These are phyloP conservation scores for Darwinula stevensoni DNA, from an alignment of 2,888 invertebrate genomes.

Conservation along the genomic window DNA sequence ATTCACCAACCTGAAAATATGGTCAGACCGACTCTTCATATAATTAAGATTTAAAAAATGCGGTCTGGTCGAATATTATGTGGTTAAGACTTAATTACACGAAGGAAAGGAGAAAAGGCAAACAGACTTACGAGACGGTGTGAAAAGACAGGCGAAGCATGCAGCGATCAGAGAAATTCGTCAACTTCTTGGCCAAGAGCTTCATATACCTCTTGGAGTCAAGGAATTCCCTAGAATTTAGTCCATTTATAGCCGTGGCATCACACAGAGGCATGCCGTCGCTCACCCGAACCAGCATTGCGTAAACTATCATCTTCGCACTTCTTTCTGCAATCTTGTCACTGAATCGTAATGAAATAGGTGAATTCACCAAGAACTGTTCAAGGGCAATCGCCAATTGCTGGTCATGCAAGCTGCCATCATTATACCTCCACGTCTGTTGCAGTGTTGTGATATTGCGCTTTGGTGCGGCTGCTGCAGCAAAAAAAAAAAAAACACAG, in stretches of 20 bases:
- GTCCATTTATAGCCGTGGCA: conserved; percentile 14
- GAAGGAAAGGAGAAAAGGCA: too few relatives aligned
- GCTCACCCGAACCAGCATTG: conserved; percentile 12
- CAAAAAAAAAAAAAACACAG: too few relatives aligned
- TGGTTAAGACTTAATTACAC: too few relatives aligned
- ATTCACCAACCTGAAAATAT: conserved; percentile 15
- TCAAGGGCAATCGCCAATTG: too few relatives aligned
- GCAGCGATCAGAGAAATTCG: conserved; percentile 16
- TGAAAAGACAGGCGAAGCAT: conserved; percentile 14
- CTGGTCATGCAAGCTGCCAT: too few relatives aligned
- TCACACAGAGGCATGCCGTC: conserved; percentile 16
- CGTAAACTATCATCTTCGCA: conserved; percentile 8
- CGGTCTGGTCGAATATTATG: too few relatives aligned
- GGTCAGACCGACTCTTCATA: too few relatives aligned
- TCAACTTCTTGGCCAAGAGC: conserved; percentile 14
- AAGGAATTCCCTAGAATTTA: conserved; percentile 13
- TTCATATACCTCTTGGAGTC: conserved; percentile 15
- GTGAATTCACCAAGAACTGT: too few relatives aligned
- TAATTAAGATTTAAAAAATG: too few relatives aligned
- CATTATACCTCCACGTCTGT: too few relatives aligned
- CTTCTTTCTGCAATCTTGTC: not conserved
- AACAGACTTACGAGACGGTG: conserved; percentile 18
- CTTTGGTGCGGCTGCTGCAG: too few relatives aligned
- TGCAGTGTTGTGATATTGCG: too few relatives aligned
- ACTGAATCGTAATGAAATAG: not conserved